These are phyloP conservation scores for Telenomus remus DNA, from an alignment of 1,140 invertebrate species.

Conservation along the genomic window DNA sequence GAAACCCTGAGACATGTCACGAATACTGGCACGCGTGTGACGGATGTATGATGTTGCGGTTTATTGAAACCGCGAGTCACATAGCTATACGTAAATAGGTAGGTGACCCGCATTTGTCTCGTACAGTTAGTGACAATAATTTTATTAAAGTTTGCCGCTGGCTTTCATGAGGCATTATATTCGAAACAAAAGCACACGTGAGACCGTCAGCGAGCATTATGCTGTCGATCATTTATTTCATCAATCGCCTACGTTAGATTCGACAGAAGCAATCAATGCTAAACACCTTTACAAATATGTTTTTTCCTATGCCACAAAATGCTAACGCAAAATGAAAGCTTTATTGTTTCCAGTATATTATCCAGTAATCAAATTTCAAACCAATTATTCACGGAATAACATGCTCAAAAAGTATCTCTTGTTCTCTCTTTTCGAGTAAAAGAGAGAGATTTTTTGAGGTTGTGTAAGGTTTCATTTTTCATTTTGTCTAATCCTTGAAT, in stretches of 20 bases:
- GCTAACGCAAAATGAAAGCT: no score
- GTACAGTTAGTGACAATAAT: slow-evolving; percentile 57
- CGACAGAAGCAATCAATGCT: no score
- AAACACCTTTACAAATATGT: no score
- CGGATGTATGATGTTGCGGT: slow-evolving; percentile 63
- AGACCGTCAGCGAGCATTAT: slow-evolving; percentile 18
- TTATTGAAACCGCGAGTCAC: slow-evolving; percentile 66
- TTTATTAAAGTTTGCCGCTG: slow-evolving; percentile 53
- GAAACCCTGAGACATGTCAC: slow-evolving; percentile 62
- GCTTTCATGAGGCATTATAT: slow-evolving; percentile 50
- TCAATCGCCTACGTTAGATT: slow-evolving; percentile 23
- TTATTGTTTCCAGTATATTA: no score
- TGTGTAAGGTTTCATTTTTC: no score
- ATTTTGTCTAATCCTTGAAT: no score
- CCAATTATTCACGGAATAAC: no score
- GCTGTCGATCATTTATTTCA: slow-evolving; percentile 38
- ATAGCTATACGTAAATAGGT: slow-evolving; percentile 65
- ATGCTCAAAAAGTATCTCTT: no score
- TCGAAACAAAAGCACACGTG: slow-evolving; percentile 30
- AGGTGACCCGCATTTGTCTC: slow-evolving; percentile 62
- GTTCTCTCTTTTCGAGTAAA: no score
- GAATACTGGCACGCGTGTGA: slow-evolving; percentile 60
- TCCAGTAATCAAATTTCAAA: no score
- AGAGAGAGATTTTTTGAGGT: no score
- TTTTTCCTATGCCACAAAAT: no score